Conservation (phyloP, 2,888 invertebrate genomes). For the Drosophila paracracens region DNA sequence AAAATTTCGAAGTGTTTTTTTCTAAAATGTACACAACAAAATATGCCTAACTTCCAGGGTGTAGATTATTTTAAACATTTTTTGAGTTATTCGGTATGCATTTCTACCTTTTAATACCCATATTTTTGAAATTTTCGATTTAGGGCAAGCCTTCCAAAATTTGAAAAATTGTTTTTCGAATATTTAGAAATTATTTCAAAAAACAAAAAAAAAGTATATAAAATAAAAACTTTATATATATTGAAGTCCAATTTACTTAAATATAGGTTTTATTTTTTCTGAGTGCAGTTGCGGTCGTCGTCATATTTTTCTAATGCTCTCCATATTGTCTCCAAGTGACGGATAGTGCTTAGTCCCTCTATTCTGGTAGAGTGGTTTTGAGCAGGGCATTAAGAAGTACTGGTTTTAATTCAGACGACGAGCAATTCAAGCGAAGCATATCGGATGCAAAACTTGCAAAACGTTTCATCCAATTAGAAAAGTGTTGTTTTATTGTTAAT, state of each 20-base stretch:
- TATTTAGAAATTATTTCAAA: neutral
- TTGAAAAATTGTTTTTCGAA: neutral
- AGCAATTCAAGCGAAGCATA: constrained; percentile 52
- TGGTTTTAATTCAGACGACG: constrained; percentile 44
- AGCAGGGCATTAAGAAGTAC: constrained; percentile 36
- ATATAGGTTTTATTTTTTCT: neutral
- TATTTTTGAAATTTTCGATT: neutral
- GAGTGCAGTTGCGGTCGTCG: neutral
- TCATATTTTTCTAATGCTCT: neutral
- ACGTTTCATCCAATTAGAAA: constrained; percentile 80
- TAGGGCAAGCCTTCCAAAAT: neutral
- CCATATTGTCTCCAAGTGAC: constrained; percentile 13
- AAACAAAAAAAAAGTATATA: neutral
- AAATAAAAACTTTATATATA: neutral
- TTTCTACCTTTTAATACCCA: neutral
- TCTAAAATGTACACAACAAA: neutral
- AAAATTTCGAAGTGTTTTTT: neutral
- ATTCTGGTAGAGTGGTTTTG: neutral
- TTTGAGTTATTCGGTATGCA: neutral
- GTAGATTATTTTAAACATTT: neutral
- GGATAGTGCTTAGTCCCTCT: neutral
- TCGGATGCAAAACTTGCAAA: constrained; percentile 75
- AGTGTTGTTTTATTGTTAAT: constrained; percentile 81
- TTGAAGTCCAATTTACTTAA: neutral
- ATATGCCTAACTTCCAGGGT: neutral